Conservation (phyloP, 1,140 invertebrate species). For the Plutomurus gul region DNA sequence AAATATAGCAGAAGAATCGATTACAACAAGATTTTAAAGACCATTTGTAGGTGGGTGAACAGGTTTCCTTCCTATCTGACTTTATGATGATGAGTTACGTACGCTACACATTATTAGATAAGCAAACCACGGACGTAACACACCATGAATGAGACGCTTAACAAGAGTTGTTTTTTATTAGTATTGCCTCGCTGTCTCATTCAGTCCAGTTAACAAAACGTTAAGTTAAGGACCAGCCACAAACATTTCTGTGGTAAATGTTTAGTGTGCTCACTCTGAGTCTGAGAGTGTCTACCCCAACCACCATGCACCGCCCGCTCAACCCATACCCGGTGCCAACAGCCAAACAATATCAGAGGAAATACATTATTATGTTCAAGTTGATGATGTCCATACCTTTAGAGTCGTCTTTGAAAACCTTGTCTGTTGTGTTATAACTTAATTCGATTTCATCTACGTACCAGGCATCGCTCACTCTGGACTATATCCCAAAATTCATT, state of each 20-base stretch:
- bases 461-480: conserved; percentile 81
- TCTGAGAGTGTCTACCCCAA: too few species aligned
- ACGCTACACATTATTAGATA: too few species aligned
- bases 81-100: not conserved
- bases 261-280: too few species aligned
- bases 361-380: not conserved
- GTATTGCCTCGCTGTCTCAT: not conserved
- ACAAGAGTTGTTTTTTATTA: too few species aligned
- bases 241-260: too few species aligned
- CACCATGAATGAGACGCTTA: not conserved
- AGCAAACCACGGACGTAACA: not conserved
- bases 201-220: not conserved
- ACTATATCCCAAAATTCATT: conserved; percentile 60
- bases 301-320: too few species aligned
- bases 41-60: conserved; percentile 12
- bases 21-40: not conserved
- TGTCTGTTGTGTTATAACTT: conserved; percentile 63
- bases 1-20: not conserved
- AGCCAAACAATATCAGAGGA: not conserved
- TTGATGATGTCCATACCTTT: not conserved
- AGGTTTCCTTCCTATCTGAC: conserved; percentile 3
- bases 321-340: not conserved
- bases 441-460: conserved; percentile 75
- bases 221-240: not conserved
- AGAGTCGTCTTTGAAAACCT: conserved; percentile 57